Conservation (phyloP, 2,888 invertebrate genomes). For the Lasioglossum marginatum region DNA sequence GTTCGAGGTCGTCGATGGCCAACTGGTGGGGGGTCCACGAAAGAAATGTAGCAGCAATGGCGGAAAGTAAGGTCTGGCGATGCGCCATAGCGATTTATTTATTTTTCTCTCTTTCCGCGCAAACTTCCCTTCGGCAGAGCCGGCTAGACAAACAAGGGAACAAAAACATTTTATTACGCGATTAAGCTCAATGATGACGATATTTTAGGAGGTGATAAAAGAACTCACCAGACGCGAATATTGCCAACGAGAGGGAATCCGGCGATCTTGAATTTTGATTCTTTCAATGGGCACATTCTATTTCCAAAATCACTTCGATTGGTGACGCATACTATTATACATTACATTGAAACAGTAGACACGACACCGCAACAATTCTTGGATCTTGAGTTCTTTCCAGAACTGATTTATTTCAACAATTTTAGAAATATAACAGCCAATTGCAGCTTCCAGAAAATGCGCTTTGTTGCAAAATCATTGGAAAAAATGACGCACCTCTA, state of each 20-base stretch:
- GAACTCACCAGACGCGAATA: slow-evolving; percentile 69
- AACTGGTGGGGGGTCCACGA: not conserved
- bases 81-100: slow-evolving; percentile 79
- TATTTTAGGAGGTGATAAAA: slow-evolving; percentile 77
- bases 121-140: slow-evolving; percentile 61
- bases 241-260: not conserved
- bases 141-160: slow-evolving; percentile 79
- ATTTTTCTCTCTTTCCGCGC: slow-evolving; percentile 74
- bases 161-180: slow-evolving; percentile 82
- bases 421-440: too few species aligned
- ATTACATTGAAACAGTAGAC: too few species aligned
- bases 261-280: not conserved
- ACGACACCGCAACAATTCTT: too few species aligned
- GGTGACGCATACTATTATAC: too few species aligned
- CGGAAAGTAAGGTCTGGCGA: slow-evolving; percentile 75
- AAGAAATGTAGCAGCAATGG: slow-evolving; percentile 60
- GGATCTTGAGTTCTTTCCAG: too few species aligned
- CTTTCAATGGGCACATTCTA: not conserved
- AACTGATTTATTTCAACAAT: too few species aligned
- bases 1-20: slow-evolving; percentile 21
- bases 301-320: not conserved
- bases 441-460: not conserved
- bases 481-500: not conserved
- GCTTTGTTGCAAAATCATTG: not conserved
- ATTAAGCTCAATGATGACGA: slow-evolving; percentile 80